phyloP scores from a whole-genome alignment of 2,888 invertebrate species.

The Melinopterus prodromus region DNA sequence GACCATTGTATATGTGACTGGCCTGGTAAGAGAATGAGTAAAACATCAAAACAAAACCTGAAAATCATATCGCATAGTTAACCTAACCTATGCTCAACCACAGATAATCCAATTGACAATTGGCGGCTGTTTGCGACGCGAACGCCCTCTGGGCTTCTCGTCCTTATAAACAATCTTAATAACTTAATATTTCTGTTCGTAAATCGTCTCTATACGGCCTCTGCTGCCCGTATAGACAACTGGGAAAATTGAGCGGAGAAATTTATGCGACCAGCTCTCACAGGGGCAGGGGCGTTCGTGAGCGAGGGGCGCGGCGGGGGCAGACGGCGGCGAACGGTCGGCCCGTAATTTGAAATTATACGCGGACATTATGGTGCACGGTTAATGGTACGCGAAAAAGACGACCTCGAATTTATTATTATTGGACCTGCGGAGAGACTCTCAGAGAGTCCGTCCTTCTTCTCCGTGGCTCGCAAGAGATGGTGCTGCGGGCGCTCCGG shows the following conservation, averaged over 20 bases:
- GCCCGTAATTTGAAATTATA: conserved; percentile 45
- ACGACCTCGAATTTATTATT: neutral
- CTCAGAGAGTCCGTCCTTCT: conserved; percentile 4
- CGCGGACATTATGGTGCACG: conserved; percentile 32
- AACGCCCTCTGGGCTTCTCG: conserved; percentile 4
- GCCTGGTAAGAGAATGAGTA: too few relatives aligned
- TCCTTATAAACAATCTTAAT: conserved; percentile 42
- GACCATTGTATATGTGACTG: too few relatives aligned
- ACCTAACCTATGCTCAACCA: too few relatives aligned
- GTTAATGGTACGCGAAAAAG: conserved; percentile 4
- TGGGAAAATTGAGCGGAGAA: conserved; percentile 45
- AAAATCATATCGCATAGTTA: neutral
- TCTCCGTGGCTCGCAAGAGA: neutral
- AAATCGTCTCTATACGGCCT: conserved; percentile 27
- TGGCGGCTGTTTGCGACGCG: neutral
- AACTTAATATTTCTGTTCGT: conserved; percentile 42
- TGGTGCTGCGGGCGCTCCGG: neutral
- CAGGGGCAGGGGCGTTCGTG: neutral
- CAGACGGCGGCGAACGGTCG: neutral
- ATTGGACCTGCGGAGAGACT: neutral
- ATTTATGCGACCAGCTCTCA: conserved; percentile 37
- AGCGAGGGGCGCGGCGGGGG: neutral
- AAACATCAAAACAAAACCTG: neutral
- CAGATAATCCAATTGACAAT: neutral
- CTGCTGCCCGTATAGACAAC: conserved; percentile 40